Percentiles rank a stretch among this genome's conserved stretches.
phyloP scores from a whole-genome alignment of 2,797 vertebrate genomes.

The Cyprinella venusta region DNA sequence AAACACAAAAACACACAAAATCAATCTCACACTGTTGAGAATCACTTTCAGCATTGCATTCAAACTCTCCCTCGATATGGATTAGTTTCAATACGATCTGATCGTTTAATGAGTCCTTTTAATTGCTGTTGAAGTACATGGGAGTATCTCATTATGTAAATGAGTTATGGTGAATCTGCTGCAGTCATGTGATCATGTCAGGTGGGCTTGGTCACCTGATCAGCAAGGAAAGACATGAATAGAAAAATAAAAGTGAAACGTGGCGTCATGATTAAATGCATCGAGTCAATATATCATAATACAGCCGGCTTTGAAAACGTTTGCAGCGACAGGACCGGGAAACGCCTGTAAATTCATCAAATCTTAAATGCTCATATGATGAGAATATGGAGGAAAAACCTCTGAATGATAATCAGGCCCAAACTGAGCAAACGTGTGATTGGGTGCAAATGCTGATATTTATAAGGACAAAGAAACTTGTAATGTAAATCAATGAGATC shows the following conservation, averaged over 20 bases:
- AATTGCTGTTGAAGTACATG: background rate
- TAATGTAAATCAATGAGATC: background rate
- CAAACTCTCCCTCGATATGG: background rate
- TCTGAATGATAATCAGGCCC: background rate
- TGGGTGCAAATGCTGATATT: background rate
- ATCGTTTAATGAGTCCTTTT: slow-evolving; percentile 8
- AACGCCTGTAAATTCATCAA: background rate
- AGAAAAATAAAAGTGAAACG: too few species aligned
- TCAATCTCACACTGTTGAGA: slow-evolving; percentile 52
- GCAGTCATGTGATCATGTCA: slow-evolving; percentile 5
- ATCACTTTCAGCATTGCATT: background rate
- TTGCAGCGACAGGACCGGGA: too few species aligned
- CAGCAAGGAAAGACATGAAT: too few species aligned
- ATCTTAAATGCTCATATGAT: background rate
- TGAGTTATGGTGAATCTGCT: background rate
- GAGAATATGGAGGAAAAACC: background rate
- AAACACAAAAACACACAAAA: slow-evolving; percentile 40
- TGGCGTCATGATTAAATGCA: too few species aligned
- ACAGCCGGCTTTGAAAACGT: too few species aligned
- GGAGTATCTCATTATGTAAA: background rate
- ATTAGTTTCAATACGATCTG: background rate
- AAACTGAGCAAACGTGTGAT: background rate
- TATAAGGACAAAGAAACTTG: too few species aligned
- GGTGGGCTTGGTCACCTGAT: background rate
- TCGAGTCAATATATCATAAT: too few species aligned